Percentiles rank a stretch among this genome's conserved stretches.
These are phyloP conservation scores for Cephus sareptanus DNA, from an alignment of 2,888 invertebrate species.

Conservation along the genomic window DNA sequence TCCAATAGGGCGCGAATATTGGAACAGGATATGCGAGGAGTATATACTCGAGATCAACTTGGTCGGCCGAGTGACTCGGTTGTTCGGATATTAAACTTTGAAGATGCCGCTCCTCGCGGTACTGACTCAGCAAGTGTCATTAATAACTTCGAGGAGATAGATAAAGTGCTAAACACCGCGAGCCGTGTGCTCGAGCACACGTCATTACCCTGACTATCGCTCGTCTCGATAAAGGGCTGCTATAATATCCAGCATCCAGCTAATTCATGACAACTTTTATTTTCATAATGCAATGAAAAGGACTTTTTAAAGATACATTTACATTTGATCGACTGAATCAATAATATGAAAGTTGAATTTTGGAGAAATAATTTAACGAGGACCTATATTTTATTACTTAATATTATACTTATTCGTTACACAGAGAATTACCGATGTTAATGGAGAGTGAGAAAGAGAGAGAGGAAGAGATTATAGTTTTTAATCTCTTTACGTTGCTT, in stretches of 20 bases:
- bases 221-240: background rate
- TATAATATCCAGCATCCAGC: background rate
- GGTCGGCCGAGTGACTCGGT: slow-evolving; percentile 37
- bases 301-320: background rate
- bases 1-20: slow-evolving; percentile 30
- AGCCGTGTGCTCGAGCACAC: slow-evolving; percentile 42
- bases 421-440: background rate
- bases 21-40: slow-evolving; percentile 22
- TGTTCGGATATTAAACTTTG: slow-evolving; percentile 60
- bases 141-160: slow-evolving; percentile 52
- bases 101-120: slow-evolving; percentile 46
- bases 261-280: background rate
- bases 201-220: slow-evolving; percentile 38
- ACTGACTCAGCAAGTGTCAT: slow-evolving; percentile 60
- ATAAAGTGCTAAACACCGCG: slow-evolving; percentile 56
- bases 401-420: background rate
- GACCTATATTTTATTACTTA: background rate
- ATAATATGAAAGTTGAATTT: background rate
- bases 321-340: background rate
- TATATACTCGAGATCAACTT: slow-evolving; percentile 30
- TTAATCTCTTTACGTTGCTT: background rate
- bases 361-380: background rate
- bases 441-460: no score
- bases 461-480: background rate
- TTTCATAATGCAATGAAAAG: background rate